phyloP scores from a whole-genome alignment of 2,113 vertebrate genomes.

The Coturnix japonica region DNA sequence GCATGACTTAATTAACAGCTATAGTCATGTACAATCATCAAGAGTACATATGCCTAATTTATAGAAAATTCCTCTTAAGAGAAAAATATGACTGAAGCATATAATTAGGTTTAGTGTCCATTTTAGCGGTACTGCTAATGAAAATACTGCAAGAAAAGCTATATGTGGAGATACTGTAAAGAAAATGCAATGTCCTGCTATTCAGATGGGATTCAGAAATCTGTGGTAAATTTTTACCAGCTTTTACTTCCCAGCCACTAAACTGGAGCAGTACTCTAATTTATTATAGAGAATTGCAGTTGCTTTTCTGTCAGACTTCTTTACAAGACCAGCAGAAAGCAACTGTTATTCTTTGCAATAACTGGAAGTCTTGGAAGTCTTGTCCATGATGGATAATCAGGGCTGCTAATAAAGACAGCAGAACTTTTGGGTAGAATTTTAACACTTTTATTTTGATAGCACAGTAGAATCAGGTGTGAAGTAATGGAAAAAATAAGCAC shows the following conservation, averaged over 20 bases:
- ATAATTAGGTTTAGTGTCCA: not conserved
- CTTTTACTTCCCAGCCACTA: not conserved
- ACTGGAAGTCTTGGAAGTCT: not conserved
- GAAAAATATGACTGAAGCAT: not conserved
- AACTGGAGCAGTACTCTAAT: not conserved
- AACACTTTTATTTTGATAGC: not conserved
- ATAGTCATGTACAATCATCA: not conserved
- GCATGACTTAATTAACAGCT: not conserved
- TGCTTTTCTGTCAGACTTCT: not conserved
- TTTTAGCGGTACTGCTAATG: not conserved
- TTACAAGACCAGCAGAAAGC: not conserved
- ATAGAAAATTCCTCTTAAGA: not conserved
- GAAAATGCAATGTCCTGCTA: not conserved
- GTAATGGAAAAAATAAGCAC: not conserved
- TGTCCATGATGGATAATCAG: not conserved
- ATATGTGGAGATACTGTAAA: not conserved
- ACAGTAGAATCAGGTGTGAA: not conserved
- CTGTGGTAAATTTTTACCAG: not conserved
- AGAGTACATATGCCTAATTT: not conserved
- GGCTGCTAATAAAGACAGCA: not conserved
- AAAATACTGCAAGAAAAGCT: not conserved
- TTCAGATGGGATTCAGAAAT: constrained; percentile 8
- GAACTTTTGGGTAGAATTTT: not conserved
- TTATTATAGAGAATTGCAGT: not conserved
- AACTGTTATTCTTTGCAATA: not conserved